Percentiles rank a stretch among this genome's conserved stretches.
phyloP scores from a whole-genome alignment of 2,113 vertebrate genomes.

The Syrrhaptes paradoxus region DNA sequence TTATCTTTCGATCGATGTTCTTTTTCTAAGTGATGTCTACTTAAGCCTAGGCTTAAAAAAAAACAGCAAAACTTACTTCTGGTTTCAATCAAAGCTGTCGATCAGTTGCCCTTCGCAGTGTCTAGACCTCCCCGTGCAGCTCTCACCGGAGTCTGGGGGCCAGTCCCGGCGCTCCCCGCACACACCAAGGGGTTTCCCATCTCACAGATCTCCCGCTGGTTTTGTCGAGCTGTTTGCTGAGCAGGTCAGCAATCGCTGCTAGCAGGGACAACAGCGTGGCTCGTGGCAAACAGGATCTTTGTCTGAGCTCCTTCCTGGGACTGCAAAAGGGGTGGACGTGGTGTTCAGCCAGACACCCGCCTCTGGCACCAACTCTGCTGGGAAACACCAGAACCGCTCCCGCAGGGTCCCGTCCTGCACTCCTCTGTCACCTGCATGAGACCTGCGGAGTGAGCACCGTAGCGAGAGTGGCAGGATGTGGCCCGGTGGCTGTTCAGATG shows the following conservation, averaged over 20 bases:
- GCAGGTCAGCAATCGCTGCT: not conserved
- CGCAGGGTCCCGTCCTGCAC: not conserved
- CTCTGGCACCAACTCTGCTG: not conserved
- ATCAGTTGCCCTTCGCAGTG: not conserved
- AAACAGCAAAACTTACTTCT: not conserved
- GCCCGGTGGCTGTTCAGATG: not conserved
- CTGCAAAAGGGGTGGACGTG: not conserved
- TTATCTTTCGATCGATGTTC: not conserved
- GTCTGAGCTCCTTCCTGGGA: not conserved
- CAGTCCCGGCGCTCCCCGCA: not conserved
- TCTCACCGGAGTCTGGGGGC: not conserved
- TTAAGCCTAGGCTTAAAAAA: not conserved
- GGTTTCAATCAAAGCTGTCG: not conserved
- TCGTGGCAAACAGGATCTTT: not conserved
- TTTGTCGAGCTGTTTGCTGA: not conserved
- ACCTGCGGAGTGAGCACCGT: not conserved
- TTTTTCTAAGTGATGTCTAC: constrained; percentile 1
- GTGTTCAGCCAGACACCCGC: not conserved
- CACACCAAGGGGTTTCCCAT: not conserved
- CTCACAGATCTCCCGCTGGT: not conserved
- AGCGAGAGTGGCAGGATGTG: not conserved
- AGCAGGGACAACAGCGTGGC: not conserved
- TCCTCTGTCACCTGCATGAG: not conserved
- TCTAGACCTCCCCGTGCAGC: not conserved
- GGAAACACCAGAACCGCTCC: rapidly evolving